Evolutionary conservation across 2,888 invertebrate species (phyloP).

Genomic region (Shargacucullia verbasci): DNA sequence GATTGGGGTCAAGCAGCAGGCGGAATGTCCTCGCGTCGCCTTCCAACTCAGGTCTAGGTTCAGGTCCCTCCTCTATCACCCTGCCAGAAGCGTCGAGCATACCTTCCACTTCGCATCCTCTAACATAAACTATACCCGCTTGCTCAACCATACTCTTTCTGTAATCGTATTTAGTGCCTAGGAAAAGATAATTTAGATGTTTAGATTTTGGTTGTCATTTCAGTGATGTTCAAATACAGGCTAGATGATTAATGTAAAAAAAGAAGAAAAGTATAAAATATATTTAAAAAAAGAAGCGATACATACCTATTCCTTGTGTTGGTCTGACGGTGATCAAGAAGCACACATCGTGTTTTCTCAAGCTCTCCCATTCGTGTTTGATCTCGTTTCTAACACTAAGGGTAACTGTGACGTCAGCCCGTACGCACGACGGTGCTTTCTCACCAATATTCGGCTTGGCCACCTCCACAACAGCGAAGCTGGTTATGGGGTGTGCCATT

Average conservation of each 20-base stretch:
- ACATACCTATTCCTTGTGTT: slow-evolving; percentile 93
- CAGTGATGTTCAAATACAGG: no score
- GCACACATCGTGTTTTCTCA: slow-evolving; percentile 99
- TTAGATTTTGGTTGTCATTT: not conserved
- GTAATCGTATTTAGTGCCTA: slow-evolving; percentile 94
- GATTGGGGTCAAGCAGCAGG: slow-evolving; percentile 98
- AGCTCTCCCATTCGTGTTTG: slow-evolving; percentile 98
- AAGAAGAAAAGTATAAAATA: slow-evolving; percentile 11
- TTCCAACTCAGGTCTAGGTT: slow-evolving; percentile 95
- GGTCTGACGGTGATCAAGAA: slow-evolving; percentile 98
- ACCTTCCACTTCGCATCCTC: slow-evolving; percentile 99
- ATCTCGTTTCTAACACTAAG: slow-evolving; percentile 97
- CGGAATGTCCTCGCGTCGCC: slow-evolving; percentile 98
- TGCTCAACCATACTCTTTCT: slow-evolving; percentile 96
- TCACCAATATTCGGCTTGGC: slow-evolving; percentile 97
- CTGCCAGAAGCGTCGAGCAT: slow-evolving; percentile 98
- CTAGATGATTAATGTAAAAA: not conserved
- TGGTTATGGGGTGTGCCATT: slow-evolving; percentile 98
- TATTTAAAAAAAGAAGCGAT: not conserved
- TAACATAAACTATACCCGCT: slow-evolving; percentile 96
- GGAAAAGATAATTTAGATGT: not conserved
- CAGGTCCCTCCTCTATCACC: slow-evolving; percentile 98
- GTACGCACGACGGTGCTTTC: slow-evolving; percentile 97
- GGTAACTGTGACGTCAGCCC: slow-evolving; percentile 98
- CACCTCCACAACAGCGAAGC: slow-evolving; percentile 98